Evolutionary conservation across 2,113 vertebrate genomes (phyloP).

Genomic region (Pygoscelis antarcticus): DNA sequence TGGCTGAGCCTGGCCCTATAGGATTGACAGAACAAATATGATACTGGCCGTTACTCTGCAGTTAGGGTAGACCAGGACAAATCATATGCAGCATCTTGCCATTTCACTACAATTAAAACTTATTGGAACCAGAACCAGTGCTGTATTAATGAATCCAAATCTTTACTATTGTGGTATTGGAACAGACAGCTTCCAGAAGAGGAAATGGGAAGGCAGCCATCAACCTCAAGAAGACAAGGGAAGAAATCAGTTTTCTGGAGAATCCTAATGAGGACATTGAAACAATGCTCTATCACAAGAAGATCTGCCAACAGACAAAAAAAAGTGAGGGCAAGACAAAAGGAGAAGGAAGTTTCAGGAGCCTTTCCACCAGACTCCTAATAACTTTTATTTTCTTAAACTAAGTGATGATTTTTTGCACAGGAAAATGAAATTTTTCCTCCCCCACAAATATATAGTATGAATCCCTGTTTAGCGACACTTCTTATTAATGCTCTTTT

Average conservation of each 20-base stretch:
- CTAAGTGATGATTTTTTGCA: not conserved
- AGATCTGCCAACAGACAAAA: not conserved
- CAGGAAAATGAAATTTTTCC: not conserved
- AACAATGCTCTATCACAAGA: not conserved
- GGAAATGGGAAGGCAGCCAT: constrained; percentile 53
- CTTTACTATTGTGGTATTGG: constrained; percentile 38
- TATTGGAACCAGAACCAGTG: not conserved
- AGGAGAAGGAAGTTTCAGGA: not conserved
- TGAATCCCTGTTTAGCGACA: not conserved
- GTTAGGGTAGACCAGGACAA: not conserved
- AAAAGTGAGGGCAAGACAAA: not conserved
- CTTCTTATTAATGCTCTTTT: not conserved
- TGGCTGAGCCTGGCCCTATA: not conserved
- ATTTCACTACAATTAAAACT: constrained; percentile 15
- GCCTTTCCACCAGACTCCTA: not conserved
- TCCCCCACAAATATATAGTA: not conserved
- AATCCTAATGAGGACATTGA: not conserved
- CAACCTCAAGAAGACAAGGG: not conserved
- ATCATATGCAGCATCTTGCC: not conserved
- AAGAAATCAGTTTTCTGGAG: constrained; percentile 25
- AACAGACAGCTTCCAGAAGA: constrained; percentile 33
- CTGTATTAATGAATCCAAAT: not conserved
- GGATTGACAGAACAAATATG: not conserved
- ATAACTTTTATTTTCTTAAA: not conserved
- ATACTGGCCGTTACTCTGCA: not conserved